Evolutionary conservation across 2,888 invertebrate species (phyloP).

Genomic region (Drosophila mercatorum): DNA sequence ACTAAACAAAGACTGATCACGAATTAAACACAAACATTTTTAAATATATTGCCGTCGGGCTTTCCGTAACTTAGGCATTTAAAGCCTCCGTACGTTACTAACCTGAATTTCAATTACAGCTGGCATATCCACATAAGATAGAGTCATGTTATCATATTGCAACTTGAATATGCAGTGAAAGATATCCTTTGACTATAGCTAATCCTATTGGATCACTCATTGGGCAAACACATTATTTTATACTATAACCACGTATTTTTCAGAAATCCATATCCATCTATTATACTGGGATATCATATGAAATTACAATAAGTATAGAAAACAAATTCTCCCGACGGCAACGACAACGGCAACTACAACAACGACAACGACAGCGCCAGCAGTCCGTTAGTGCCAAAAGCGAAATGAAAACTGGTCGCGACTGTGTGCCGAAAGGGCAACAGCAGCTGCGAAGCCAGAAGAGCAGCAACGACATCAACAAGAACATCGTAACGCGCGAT

Average conservation of each 20-base stretch:
- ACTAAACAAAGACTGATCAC: neutral
- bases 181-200: neutral
- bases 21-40: neutral
- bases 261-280: neutral
- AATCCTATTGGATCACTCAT: conserved; percentile 1
- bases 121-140: conserved; percentile 91
- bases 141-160: conserved; percentile 86
- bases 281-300: neutral
- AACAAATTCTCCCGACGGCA: conserved; percentile 58
- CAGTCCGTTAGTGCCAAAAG: conserved; percentile 63
- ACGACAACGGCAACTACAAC: conserved; percentile 12
- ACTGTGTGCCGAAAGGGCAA: conserved; percentile 62
- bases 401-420: conserved; percentile 74
- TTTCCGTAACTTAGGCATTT: neutral
- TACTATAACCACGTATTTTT: conserved; percentile 12
- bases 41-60: conserved; percentile 9
- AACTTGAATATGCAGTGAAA: neutral
- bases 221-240: conserved; percentile 3
- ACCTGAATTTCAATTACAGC: conserved; percentile 92
- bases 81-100: conserved; percentile 62
- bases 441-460: conserved; percentile 15
- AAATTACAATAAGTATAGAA: conserved; percentile 13
- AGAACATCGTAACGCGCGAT: conserved; percentile 13
- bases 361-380: conserved; percentile 27
- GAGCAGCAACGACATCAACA: conserved; percentile 28